phyloP scores from a whole-genome alignment of 2,888 invertebrate species.

The Agriopis marginaria region DNA sequence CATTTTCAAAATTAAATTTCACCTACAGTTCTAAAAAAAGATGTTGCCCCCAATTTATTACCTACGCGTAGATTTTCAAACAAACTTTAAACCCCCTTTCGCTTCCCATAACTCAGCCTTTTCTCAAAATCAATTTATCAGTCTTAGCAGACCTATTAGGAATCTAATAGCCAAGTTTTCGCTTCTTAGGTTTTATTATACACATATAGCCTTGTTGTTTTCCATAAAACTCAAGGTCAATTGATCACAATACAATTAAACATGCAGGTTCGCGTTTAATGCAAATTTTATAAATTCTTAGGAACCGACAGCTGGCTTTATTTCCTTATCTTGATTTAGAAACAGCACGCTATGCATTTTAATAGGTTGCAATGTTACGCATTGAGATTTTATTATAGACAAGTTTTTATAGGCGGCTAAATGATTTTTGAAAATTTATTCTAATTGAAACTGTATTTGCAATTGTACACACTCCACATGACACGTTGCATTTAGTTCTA shows the following conservation, averaged over 20 bases:
- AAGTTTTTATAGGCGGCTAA: slow-evolving; percentile 12
- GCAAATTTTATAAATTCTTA: slow-evolving; percentile 32
- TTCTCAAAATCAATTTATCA: no score
- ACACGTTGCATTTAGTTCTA: no score
- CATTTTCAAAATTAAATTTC: slow-evolving; percentile 2
- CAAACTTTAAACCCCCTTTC: no score
- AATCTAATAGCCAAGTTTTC: no score
- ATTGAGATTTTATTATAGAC: slow-evolving; percentile 17
- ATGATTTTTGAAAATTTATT: slow-evolving; percentile 9
- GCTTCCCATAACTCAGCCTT: no score
- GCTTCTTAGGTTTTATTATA: no score
- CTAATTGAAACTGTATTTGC: not conserved
- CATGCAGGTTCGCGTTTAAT: slow-evolving; percentile 20
- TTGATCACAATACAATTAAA: slow-evolving; percentile 29
- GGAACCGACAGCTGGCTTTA: slow-evolving; percentile 30
- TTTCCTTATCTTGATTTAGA: slow-evolving; percentile 49
- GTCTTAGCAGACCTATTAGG: no score
- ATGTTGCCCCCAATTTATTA: no score
- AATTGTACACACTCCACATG: no score
- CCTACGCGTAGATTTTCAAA: no score
- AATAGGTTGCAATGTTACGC: slow-evolving; percentile 34
- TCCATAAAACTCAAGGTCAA: slow-evolving; percentile 31
- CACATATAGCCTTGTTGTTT: slow-evolving; percentile 9
- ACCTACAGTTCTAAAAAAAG: not conserved
- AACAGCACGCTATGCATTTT: slow-evolving; percentile 47